A percentile compares a stretch with the other conserved stretches of the same genome.
Evolutionary conservation across 1,140 invertebrate genomes (phyloP).

Genomic region (Ephestia elutella): DNA sequence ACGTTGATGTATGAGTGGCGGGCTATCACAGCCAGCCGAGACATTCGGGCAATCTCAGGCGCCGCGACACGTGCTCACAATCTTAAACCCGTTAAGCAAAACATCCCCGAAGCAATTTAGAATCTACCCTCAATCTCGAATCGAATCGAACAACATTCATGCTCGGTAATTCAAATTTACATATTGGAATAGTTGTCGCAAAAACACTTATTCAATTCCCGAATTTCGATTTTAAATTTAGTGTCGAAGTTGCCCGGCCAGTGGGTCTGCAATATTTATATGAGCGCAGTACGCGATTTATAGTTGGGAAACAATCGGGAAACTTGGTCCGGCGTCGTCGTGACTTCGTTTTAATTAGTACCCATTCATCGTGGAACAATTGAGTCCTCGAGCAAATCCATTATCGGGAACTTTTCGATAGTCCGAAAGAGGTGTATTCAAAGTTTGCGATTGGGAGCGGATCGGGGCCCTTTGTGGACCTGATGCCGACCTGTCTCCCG

Average conservation of each 20-base stretch:
- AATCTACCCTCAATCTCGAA: constrained; percentile 41
- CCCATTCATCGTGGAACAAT: constrained; percentile 71
- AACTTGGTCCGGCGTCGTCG: constrained; percentile 59
- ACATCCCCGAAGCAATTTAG: constrained; percentile 45
- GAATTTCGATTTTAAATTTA: constrained; percentile 65
- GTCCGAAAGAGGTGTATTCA: constrained; percentile 62
- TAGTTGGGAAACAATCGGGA: constrained; percentile 63
- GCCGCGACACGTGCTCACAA: constrained; percentile 48
- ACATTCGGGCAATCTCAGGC: constrained; percentile 52
- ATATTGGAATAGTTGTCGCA: constrained; percentile 15
- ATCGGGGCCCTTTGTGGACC: constrained; percentile 39
- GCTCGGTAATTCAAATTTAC: not conserved
- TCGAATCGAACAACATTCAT: constrained; percentile 17
- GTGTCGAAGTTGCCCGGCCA: constrained; percentile 47
- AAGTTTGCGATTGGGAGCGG: constrained; percentile 53
- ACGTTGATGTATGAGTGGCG: constrained; percentile 57
- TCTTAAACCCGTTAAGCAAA: constrained; percentile 58
- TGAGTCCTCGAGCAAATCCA: constrained; percentile 65
- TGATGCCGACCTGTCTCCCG: constrained; percentile 28
- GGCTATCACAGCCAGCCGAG: constrained; percentile 35
- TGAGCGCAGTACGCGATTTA: constrained; percentile 59
- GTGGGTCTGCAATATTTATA: constrained; percentile 57
- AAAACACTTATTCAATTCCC: constrained; percentile 34
- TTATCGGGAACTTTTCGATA: constrained; percentile 70
- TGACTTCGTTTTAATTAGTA: constrained; percentile 72